A percentile compares a stretch with the other conserved stretches of the same genome.
phyloP scores from a whole-genome alignment of 2,113 vertebrate genomes.

The Marcusenius ussheri region DNA sequence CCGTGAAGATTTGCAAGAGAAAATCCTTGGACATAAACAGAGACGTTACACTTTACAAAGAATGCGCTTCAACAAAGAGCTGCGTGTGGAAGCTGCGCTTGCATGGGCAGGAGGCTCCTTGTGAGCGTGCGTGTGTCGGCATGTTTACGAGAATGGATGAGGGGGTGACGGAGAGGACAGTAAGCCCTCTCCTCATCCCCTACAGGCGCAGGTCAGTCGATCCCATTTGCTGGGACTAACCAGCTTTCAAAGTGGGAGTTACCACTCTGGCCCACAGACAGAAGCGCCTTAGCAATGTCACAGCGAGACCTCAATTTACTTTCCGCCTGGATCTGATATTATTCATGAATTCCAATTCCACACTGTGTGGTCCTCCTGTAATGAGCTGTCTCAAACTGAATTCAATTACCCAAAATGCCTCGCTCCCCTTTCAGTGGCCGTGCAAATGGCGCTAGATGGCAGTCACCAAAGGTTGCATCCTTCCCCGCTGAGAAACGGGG shows the following conservation, averaged over 20 bases:
- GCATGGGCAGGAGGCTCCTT: not conserved
- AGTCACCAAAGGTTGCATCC: not conserved
- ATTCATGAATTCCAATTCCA: not conserved
- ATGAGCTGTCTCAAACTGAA: not conserved
- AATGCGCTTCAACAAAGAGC: not conserved
- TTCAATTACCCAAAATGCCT: not conserved
- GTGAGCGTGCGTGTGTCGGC: not conserved
- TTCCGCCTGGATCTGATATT: not conserved
- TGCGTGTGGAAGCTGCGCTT: not conserved
- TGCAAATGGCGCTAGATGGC: not conserved
- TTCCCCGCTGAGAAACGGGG: not conserved
- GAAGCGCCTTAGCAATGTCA: not conserved
- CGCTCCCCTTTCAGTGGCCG: not conserved
- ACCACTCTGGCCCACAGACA: not conserved
- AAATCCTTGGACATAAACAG: slow-evolving; percentile 74
- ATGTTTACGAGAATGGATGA: not conserved
- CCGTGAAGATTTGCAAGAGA: slow-evolving; percentile 92
- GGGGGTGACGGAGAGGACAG: not conserved
- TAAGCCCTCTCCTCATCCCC: not conserved
- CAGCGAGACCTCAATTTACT: not conserved
- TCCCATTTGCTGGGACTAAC: not conserved
- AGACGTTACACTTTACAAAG: slow-evolving; percentile 3
- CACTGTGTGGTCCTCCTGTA: not conserved
- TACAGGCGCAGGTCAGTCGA: not conserved
- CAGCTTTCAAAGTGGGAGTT: too few relatives aligned